Conservation (phyloP, 2,888 invertebrate species). For the Meghimatium bilineatum region DNA sequence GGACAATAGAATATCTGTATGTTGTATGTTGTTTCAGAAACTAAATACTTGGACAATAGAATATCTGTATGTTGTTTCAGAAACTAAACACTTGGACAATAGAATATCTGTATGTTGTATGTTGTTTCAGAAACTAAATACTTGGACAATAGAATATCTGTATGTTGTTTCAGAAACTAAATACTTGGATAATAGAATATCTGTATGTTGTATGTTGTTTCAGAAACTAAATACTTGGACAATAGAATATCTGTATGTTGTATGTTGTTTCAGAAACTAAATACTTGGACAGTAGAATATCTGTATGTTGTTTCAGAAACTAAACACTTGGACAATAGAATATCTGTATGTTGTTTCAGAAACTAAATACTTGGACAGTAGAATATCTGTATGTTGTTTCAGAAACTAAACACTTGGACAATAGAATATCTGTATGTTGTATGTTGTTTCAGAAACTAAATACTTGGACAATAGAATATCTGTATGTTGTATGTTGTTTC, state of each 20-base stretch:
- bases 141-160: constrained; percentile 87
- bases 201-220: too few species aligned
- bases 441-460: too few species aligned
- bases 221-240: constrained; percentile 86
- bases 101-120: constrained; percentile 85
- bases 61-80: constrained; percentile 85
- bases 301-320: too few species aligned
- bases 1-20: constrained; percentile 85
- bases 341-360: constrained; percentile 84
- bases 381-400: constrained; percentile 85
- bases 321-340: constrained; percentile 86
- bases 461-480: constrained; percentile 88
- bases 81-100: constrained; percentile 86
- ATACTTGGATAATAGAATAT: constrained; percentile 87
- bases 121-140: too few species aligned
- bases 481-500: too few species aligned
- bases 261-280: too few species aligned
- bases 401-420: constrained; percentile 86
- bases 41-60: constrained; percentile 86
- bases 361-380: constrained; percentile 86
- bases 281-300: constrained; percentile 87
- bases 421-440: constrained; percentile 85
- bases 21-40: too few species aligned
- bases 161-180: too few species aligned
- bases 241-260: constrained; percentile 85